Percentiles rank a stretch among this genome's conserved stretches.
Evolutionary conservation across 2,888 invertebrate species (phyloP).

Genomic region (Congeria kusceri): DNA sequence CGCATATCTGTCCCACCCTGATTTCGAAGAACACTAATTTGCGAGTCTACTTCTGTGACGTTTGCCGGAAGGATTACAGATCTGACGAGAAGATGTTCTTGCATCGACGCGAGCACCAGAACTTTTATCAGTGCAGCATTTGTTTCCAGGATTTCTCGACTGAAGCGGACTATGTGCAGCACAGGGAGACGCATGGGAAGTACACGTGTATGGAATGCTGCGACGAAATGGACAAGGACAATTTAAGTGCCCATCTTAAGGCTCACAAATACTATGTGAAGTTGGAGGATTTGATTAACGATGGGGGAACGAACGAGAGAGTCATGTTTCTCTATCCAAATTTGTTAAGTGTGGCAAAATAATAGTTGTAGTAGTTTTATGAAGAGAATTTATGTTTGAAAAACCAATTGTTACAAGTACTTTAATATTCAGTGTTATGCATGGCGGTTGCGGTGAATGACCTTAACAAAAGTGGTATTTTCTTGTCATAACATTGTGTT

Average conservation of each 20-base stretch:
- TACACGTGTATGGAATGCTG: slow-evolving; percentile 53
- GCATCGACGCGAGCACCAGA: slow-evolving; percentile 55
- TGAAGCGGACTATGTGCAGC: slow-evolving; percentile 54
- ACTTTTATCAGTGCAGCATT: slow-evolving; percentile 51
- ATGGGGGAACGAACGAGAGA: slow-evolving; percentile 39
- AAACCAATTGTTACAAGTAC: too few relatives aligned
- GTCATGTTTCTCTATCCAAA: slow-evolving; percentile 57
- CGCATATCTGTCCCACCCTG: slow-evolving; percentile 44
- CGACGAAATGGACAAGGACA: slow-evolving; percentile 50
- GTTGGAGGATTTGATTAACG: slow-evolving; percentile 40
- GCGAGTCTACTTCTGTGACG: slow-evolving; percentile 58
- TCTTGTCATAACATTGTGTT: too few relatives aligned
- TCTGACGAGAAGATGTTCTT: slow-evolving; percentile 57
- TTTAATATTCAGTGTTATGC: too few relatives aligned
- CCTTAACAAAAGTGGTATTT: too few relatives aligned
- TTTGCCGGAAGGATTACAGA: slow-evolving; percentile 56
- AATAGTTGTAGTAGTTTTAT: too few relatives aligned
- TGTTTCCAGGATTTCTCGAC: slow-evolving; percentile 45
- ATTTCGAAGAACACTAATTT: slow-evolving; percentile 18
- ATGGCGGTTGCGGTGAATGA: too few relatives aligned
- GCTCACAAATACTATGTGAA: slow-evolving; percentile 60
- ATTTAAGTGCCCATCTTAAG: slow-evolving; percentile 48
- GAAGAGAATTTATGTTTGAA: too few relatives aligned
- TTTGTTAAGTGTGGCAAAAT: slow-evolving; percentile 42
- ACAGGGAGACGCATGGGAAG: slow-evolving; percentile 49